A percentile compares a stretch with the other conserved stretches of the same genome.
These are phyloP conservation scores for Hydrozoanthus tunicans DNA, from an alignment of 64 coral and sea anemone species.

Conservation along the genomic window DNA sequence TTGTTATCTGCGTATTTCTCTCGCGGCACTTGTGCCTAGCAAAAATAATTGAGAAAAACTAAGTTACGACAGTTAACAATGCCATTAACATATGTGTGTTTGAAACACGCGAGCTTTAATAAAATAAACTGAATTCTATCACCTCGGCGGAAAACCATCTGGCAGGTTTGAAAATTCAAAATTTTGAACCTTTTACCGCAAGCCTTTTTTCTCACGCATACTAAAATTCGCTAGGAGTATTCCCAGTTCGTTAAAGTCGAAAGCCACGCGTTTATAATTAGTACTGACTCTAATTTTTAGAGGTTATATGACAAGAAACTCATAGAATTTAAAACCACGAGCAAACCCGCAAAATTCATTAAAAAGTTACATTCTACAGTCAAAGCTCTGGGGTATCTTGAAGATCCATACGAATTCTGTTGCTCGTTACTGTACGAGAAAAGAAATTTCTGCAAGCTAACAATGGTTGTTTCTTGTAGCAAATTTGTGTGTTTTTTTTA, in stretches of 20 bases:
- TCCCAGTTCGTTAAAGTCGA: not conserved
- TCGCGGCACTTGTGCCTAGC: no score
- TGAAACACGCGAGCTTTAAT: no score
- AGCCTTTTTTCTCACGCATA: slow-evolving; percentile 1
- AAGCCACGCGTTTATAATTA: not conserved
- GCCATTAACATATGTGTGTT: no score
- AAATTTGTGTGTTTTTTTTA: not conserved
- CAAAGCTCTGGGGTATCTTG: not conserved
- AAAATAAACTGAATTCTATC: no score
- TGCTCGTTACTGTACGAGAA: not conserved
- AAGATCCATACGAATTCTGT: no score
- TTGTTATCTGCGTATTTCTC: no score
- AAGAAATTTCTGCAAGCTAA: not conserved
- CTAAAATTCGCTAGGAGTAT: not conserved
- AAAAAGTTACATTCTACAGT: slow-evolving; percentile 7
- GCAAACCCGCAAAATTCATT: slow-evolving; percentile 6
- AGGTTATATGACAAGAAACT: not conserved
- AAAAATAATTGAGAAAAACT: no score
- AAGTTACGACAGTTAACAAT: no score
- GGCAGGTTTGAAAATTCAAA: no score
- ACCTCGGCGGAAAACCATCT: no score
- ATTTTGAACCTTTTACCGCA: no score
- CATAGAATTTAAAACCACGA: not conserved
- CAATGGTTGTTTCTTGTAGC: not conserved
- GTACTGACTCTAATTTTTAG: not conserved